Percentiles rank a stretch among this genome's conserved stretches.
Evolutionary conservation across 2,888 invertebrate species (phyloP).

Genomic region (Dicycla oo): DNA sequence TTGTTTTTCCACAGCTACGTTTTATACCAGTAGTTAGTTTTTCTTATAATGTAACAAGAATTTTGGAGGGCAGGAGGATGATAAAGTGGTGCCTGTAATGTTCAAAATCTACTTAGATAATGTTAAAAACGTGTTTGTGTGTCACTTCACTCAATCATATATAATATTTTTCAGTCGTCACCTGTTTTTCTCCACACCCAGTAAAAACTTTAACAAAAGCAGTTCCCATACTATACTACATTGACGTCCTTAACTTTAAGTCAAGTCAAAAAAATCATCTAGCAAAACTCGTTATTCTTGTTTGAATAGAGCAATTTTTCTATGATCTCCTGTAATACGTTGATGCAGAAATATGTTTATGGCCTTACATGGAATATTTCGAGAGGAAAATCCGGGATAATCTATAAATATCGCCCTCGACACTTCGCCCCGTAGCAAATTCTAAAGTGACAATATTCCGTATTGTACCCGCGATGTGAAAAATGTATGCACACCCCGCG

Average conservation of each 20-base stretch:
- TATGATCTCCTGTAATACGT: conserved; percentile 53
- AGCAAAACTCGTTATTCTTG: conserved; percentile 13
- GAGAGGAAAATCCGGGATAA: conserved; percentile 86
- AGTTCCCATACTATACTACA: neutral
- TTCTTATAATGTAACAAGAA: neutral
- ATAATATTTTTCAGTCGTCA: too few species aligned
- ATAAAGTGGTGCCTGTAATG: too few species aligned
- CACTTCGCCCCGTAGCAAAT: conserved; percentile 79
- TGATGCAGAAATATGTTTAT: conserved; percentile 78
- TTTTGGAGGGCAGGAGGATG: neutral
- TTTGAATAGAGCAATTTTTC: conserved; percentile 51
- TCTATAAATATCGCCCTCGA: conserved; percentile 87
- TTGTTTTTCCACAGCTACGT: neutral
- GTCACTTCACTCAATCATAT: too few species aligned
- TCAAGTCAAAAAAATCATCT: conserved; percentile 2
- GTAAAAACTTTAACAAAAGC: too few species aligned
- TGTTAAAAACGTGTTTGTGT: too few species aligned
- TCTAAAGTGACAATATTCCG: conserved; percentile 88
- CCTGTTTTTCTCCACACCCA: too few species aligned
- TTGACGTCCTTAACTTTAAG: neutral
- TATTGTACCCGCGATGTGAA: conserved; percentile 83
- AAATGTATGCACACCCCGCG: conserved; percentile 86
- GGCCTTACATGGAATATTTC: conserved; percentile 81
- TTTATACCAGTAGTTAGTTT: neutral
- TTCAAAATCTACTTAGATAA: too few species aligned